Evolutionary conservation across 2,797 vertebrate species (phyloP).

Genomic region (Poeciliopsis presidionis): DNA sequence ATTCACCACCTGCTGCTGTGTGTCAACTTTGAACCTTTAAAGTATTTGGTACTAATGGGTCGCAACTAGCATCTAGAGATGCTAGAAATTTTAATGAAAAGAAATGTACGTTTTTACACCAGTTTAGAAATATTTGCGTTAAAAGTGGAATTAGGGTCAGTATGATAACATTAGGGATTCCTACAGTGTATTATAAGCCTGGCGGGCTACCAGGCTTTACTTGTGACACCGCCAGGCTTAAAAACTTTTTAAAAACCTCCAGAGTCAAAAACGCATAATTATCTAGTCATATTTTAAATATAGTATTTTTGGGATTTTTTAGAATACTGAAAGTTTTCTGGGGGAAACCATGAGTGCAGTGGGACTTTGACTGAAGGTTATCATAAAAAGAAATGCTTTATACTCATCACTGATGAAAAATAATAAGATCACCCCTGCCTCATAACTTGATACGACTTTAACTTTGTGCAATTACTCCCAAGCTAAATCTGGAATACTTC

Average conservation of each 20-base stretch:
- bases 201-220: no score
- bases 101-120: not conserved
- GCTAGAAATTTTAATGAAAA: not conserved
- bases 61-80: not conserved
- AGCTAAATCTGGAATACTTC: not conserved
- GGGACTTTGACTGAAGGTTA: not conserved
- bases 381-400: not conserved
- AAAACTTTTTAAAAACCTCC: no score
- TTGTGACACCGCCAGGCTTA: no score
- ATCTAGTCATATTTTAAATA: no score
- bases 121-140: not conserved
- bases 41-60: not conserved
- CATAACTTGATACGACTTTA: not conserved
- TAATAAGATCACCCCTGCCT: not conserved
- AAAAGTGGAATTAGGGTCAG: not conserved
- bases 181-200: no score
- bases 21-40: not conserved
- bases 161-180: not conserved
- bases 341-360: no score
- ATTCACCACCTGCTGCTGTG: not conserved
- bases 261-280: no score
- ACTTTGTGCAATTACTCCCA: slow-evolving; percentile 1
- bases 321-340: no score
- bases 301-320: no score
- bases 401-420: not conserved